phyloP scores from a whole-genome alignment of 2,113 vertebrate species.

The Leptocoma aspasia region DNA sequence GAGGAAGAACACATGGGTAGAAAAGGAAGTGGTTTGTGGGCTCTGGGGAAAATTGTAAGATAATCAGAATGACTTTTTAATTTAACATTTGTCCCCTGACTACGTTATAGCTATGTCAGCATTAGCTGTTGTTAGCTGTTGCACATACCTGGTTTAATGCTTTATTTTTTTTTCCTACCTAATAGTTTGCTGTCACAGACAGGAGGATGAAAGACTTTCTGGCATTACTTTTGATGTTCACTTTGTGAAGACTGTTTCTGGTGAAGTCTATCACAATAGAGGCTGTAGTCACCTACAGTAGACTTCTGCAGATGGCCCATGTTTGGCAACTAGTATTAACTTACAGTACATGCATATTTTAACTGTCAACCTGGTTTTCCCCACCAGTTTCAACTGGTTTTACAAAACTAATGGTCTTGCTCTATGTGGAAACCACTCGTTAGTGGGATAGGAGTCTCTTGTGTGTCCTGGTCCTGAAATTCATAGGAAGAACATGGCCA shows the following conservation, averaged over 20 bases:
- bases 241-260: not conserved
- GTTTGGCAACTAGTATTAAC: not conserved
- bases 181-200: not conserved
- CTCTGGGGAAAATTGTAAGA: not conserved
- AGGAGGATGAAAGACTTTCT: not conserved
- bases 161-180: not conserved
- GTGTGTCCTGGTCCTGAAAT: not conserved
- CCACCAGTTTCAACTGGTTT: not conserved
- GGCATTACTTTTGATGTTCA: not conserved
- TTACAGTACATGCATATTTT: not conserved
- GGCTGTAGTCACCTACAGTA: not conserved
- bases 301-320: not conserved
- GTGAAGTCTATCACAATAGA: not conserved
- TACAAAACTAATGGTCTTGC: not conserved
- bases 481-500: not conserved
- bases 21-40: slow-evolving; percentile 73
- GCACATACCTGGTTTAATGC: not conserved
- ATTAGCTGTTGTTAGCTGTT: not conserved
- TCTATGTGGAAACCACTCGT: not conserved
- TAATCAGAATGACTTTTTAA: not conserved
- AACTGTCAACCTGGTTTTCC: not conserved
- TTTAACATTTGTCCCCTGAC: not conserved
- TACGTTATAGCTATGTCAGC: slow-evolving; percentile 29
- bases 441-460: not conserved
- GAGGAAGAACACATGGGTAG: not conserved